Evolutionary conservation across 2,113 vertebrate species (phyloP).

Genomic region (Eidolon helvum): DNA sequence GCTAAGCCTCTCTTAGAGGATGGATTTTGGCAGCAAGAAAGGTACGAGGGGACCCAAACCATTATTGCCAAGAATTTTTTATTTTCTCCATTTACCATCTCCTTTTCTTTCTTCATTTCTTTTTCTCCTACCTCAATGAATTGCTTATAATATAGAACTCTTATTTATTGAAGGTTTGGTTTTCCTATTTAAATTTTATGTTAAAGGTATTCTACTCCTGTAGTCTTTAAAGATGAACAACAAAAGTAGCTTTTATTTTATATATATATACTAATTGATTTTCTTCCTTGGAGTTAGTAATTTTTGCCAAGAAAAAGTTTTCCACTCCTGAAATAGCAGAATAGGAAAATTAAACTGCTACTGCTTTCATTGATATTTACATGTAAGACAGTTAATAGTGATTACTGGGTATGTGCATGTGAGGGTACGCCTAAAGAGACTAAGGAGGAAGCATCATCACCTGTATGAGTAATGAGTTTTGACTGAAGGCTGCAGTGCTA

Average conservation of each 20-base stretch:
- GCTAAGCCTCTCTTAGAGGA: background rate
- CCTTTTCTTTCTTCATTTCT: background rate
- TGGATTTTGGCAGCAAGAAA: background rate
- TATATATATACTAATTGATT: background rate
- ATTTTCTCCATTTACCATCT: background rate
- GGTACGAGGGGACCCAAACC: background rate
- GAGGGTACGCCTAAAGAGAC: background rate
- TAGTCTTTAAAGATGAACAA: background rate
- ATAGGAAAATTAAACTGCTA: background rate
- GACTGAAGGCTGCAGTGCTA: background rate
- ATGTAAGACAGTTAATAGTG: background rate
- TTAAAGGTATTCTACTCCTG: background rate
- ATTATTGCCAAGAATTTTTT: background rate
- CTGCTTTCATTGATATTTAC: background rate
- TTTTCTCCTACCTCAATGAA: background rate
- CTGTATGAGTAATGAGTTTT: background rate
- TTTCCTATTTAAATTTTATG: background rate
- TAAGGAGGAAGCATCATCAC: background rate
- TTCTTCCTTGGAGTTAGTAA: background rate
- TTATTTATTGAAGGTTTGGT: background rate
- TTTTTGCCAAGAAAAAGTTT: background rate
- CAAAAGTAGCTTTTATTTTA: constrained; percentile 19
- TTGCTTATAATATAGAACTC: background rate
- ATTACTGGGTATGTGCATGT: background rate
- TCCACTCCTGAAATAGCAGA: background rate